Evolutionary conservation across 1,140 invertebrate genomes (phyloP).

Genomic region (Littorina saxatilis): DNA sequence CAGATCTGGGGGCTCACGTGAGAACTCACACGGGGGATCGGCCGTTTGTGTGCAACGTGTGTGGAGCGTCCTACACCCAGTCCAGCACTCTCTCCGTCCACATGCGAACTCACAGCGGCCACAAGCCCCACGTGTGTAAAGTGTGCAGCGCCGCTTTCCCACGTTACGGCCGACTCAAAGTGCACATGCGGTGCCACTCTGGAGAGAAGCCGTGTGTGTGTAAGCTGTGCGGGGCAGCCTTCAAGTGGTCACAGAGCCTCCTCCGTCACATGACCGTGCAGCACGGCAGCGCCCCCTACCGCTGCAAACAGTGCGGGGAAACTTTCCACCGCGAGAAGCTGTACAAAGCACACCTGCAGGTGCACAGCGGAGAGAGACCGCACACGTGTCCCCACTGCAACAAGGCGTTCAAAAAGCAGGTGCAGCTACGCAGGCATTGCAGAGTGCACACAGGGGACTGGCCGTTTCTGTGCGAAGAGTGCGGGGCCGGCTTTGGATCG

Average conservation of each 20-base stretch:
- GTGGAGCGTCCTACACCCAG: conserved; percentile 28
- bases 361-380: neutral
- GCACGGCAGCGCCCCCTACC: neutral
- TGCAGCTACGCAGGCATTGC: neutral
- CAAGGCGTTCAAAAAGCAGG: conserved; percentile 16
- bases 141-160: conserved; percentile 91
- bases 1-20: conserved; percentile 59
- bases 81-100: conserved; percentile 28
- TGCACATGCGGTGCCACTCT: conserved; percentile 77
- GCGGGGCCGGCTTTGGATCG: neutral
- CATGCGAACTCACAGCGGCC: conserved; percentile 24
- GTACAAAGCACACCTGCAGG: neutral
- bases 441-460: neutral
- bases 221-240: conserved; percentile 96
- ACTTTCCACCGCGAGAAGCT: neutral
- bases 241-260: conserved; percentile 98
- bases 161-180: conserved; percentile 2
- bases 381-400: conserved; percentile 7
- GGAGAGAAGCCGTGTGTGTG: conserved; percentile 99
- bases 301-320: neutral
- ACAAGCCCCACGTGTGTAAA: conserved; percentile 82
- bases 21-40: conserved; percentile 70
- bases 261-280: conserved; percentile 89
- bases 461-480: conserved; percentile 31
- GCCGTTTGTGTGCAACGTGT: conserved; percentile 48